These are phyloP conservation scores for Probaryconus sp. DNA, from an alignment of 1,140 invertebrate genomes.

Conservation along the genomic window DNA sequence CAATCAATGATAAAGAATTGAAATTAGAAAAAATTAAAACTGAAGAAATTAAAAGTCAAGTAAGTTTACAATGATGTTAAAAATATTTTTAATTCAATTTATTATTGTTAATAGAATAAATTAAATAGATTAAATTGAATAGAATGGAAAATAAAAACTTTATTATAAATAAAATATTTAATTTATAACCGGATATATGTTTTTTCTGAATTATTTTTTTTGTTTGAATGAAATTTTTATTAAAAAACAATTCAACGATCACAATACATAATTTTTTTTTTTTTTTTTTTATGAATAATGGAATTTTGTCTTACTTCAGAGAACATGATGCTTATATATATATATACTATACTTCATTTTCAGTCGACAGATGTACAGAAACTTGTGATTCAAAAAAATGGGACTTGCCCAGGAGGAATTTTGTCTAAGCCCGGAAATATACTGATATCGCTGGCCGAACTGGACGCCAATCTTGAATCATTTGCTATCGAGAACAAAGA, in stretches of 20 bases:
- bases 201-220: no score
- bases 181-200: no score
- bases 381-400: conserved; percentile 23
- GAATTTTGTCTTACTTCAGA: not conserved
- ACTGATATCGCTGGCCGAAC: conserved; percentile 24
- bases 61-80: no score
- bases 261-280: no score
- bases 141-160: not conserved
- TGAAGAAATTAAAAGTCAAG: conserved; percentile 71
- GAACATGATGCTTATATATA: not conserved
- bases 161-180: no score
- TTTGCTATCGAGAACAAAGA: conserved; percentile 17
- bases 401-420: conserved; percentile 4
- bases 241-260: conserved; percentile 1
- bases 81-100: no score
- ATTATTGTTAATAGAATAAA: no score
- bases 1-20: conserved; percentile 67
- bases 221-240: conserved; percentile 7
- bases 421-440: conserved; percentile 31
- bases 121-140: not conserved
- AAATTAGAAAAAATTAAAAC: conserved; percentile 68
- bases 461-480: conserved; percentile 16
- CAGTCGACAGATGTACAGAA: conserved; percentile 35
- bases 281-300: not conserved
- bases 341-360: conserved; percentile 13